Conservation (phyloP, 2,113 vertebrate species). For the Cynoglossus semilaevis region DNA sequence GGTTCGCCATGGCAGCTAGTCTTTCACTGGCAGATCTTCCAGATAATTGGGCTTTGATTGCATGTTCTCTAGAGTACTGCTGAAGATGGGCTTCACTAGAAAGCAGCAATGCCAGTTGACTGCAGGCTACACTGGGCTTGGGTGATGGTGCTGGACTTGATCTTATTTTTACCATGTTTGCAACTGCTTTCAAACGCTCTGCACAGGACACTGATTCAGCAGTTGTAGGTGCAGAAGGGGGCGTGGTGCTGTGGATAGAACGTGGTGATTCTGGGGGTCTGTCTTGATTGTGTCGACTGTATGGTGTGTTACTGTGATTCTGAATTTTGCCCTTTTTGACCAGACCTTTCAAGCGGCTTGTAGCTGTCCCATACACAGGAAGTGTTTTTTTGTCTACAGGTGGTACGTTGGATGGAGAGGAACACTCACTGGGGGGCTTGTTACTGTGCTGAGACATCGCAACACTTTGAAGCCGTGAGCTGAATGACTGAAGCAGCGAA, state of each 20-base stretch:
- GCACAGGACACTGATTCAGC: slow-evolving; percentile 87
- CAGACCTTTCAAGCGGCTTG: slow-evolving; percentile 91
- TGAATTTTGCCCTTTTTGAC: slow-evolving; percentile 91
- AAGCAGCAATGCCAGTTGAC: slow-evolving; percentile 91
- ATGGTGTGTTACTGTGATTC: slow-evolving; percentile 83
- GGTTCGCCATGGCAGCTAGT: slow-evolving; percentile 92
- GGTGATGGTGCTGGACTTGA: slow-evolving; percentile 91
- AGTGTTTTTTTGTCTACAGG: slow-evolving; percentile 83
- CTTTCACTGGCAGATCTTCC: slow-evolving; percentile 91
- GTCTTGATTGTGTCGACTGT: slow-evolving; percentile 80
- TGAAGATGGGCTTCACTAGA: slow-evolving; percentile 98
- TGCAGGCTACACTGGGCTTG: slow-evolving; percentile 95
- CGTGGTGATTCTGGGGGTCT: slow-evolving; percentile 83
- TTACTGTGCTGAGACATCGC: slow-evolving; percentile 90
- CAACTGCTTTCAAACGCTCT: slow-evolving; percentile 91
- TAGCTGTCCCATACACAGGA: slow-evolving; percentile 87
- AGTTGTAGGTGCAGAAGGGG: slow-evolving; percentile 71
- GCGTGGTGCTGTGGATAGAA: slow-evolving; percentile 74
- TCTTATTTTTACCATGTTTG: slow-evolving; percentile 92
- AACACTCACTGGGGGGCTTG: slow-evolving; percentile 70
- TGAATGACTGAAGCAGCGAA: slow-evolving; percentile 97
- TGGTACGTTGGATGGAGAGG: slow-evolving; percentile 71
- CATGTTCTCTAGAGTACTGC: slow-evolving; percentile 96
- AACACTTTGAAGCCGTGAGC: slow-evolving; percentile 93
- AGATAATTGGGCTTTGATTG: slow-evolving; percentile 91